Evolutionary conservation across 2,113 vertebrate genomes (phyloP).

Genomic region (Nesogale talazaci): DNA sequence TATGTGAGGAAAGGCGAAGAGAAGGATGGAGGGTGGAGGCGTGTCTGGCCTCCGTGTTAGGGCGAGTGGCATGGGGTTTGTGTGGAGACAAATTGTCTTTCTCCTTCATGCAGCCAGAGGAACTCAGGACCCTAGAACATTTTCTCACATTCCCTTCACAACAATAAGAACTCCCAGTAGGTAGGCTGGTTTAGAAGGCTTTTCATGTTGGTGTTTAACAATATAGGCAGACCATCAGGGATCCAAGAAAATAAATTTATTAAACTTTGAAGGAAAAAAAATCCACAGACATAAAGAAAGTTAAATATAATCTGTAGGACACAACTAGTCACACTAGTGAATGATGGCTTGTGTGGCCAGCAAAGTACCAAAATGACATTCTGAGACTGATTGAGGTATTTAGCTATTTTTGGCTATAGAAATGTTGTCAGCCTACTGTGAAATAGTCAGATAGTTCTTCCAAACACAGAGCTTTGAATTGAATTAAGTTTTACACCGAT

Average conservation of each 20-base stretch:
- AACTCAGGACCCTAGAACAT: too few relatives aligned
- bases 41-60: too few relatives aligned
- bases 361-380: constrained; percentile 92
- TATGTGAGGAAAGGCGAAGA: too few relatives aligned
- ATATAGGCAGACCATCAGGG: constrained; percentile 71
- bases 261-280: constrained; percentile 88
- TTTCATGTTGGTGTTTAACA: constrained; percentile 25
- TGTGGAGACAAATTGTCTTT: too few relatives aligned
- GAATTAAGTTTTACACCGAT: constrained; percentile 85
- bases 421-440: constrained; percentile 81
- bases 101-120: too few relatives aligned
- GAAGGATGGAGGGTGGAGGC: too few relatives aligned
- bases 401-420: constrained; percentile 91
- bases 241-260: constrained; percentile 92
- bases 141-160: not conserved
- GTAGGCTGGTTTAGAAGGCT: not conserved
- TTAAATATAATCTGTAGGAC: constrained; percentile 90
- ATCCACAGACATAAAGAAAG: constrained; percentile 88
- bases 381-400: constrained; percentile 91
- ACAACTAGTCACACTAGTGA: constrained; percentile 84
- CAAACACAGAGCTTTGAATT: constrained; percentile 86
- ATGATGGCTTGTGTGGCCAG: constrained; percentile 89
- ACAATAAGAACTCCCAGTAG: not conserved
- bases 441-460: constrained; percentile 85
- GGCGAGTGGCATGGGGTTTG: too few relatives aligned